Conservation (phyloP, 2,113 vertebrate genomes). For the Phaetusa simplex region DNA sequence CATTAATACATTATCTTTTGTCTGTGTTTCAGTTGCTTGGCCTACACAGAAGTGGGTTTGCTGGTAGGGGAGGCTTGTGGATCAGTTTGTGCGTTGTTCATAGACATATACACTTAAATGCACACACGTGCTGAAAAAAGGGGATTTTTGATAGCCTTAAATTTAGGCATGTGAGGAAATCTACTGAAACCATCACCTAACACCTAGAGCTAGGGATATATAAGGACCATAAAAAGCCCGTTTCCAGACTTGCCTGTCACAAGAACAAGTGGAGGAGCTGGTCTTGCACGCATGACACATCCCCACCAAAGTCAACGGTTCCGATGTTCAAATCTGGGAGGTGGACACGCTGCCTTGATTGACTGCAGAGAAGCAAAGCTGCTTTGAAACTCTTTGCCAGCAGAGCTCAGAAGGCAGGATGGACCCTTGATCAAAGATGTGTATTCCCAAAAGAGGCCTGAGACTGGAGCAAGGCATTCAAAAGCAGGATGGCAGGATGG, state of each 20-base stretch:
- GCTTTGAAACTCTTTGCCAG: neutral
- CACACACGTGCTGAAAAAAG: neutral
- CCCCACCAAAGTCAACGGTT: neutral
- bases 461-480: neutral
- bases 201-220: neutral
- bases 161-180: neutral
- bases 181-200: neutral
- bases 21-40: neutral
- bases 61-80: neutral
- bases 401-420: neutral
- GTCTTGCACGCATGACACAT: accelerated
- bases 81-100: neutral
- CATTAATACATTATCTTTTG: neutral
- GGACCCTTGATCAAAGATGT: neutral
- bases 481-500: neutral
- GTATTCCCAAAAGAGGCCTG: neutral
- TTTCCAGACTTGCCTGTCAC: neutral
- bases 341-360: neutral
- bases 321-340: neutral
- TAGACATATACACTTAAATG: neutral
- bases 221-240: neutral
- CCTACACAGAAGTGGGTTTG: neutral
- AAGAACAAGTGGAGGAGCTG: neutral
- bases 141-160: neutral
- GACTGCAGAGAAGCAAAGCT: neutral